phyloP scores from a whole-genome alignment of 2,797 vertebrate genomes.

The Numenius phaeopus region DNA sequence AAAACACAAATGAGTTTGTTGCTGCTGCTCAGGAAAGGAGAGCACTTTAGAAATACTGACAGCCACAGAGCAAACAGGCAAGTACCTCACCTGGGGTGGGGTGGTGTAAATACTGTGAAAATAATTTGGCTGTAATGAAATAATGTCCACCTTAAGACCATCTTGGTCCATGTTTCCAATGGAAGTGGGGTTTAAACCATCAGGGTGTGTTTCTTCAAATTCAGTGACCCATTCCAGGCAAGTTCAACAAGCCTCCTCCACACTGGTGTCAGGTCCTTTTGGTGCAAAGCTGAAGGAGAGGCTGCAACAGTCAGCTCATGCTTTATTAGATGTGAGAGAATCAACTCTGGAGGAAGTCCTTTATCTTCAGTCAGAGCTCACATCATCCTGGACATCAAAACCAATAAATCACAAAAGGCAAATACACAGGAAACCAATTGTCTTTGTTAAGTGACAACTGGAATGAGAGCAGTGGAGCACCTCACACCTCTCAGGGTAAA shows the following conservation, averaged over 20 bases:
- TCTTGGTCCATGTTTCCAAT: neutral
- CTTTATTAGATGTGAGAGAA: neutral
- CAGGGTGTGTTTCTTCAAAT: neutral
- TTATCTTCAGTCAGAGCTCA: neutral
- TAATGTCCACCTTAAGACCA: neutral
- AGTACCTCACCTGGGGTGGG: neutral
- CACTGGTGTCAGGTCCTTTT: neutral
- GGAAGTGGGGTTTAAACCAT: neutral
- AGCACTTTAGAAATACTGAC: neutral
- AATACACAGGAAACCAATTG: neutral
- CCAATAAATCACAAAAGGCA: neutral
- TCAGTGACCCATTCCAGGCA: neutral
- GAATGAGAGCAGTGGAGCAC: neutral
- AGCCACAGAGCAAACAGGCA: neutral
- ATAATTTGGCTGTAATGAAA: neutral
- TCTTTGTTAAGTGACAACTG: neutral
- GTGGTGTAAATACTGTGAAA: neutral
- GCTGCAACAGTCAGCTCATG: neutral
- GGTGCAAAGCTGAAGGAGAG: neutral
- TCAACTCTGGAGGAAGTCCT: neutral
- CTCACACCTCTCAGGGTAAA: neutral
- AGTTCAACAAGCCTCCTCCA: neutral
- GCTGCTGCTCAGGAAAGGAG: neutral
- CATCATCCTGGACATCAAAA: neutral
- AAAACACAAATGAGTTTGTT: neutral